phyloP scores from a whole-genome alignment of 2,797 vertebrate genomes.

The Apogon hyalosoma region DNA sequence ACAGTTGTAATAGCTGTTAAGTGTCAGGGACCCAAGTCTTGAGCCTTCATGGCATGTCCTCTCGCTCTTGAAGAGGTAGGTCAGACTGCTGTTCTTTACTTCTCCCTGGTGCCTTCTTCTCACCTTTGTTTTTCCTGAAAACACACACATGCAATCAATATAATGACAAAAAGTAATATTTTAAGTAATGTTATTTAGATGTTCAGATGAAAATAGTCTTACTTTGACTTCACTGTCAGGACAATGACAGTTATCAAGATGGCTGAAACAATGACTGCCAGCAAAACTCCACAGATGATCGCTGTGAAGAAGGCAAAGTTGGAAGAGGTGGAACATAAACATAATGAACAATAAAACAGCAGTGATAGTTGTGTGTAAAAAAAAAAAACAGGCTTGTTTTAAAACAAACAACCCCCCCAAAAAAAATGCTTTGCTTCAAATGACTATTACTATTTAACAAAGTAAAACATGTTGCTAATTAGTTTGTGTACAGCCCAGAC shows the following conservation, averaged over 20 bases:
- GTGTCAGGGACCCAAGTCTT: neutral
- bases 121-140: constrained; percentile 62
- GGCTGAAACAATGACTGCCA: constrained; percentile 56
- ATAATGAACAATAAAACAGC: neutral
- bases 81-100: constrained; percentile 40
- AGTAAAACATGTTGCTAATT: no score
- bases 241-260: constrained; percentile 67
- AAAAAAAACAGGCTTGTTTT: neutral
- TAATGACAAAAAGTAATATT: neutral
- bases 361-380: neutral
- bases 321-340: neutral
- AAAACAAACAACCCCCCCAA: neutral
- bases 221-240: constrained; percentile 76
- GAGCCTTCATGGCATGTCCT: constrained; percentile 68
- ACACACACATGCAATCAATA: constrained; percentile 9
- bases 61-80: constrained; percentile 52
- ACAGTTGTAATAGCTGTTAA: constrained; percentile 5
- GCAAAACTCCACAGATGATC: constrained; percentile 77
- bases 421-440: no score
- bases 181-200: neutral
- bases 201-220: constrained; percentile 34
- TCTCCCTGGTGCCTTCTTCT: constrained; percentile 50
- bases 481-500: no score
- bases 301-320: constrained; percentile 57
- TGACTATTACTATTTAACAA: no score